A percentile compares a stretch with the other conserved stretches of the same genome.
Evolutionary conservation across 2,113 vertebrate species (phyloP).

Genomic region (Passerina amoena): DNA sequence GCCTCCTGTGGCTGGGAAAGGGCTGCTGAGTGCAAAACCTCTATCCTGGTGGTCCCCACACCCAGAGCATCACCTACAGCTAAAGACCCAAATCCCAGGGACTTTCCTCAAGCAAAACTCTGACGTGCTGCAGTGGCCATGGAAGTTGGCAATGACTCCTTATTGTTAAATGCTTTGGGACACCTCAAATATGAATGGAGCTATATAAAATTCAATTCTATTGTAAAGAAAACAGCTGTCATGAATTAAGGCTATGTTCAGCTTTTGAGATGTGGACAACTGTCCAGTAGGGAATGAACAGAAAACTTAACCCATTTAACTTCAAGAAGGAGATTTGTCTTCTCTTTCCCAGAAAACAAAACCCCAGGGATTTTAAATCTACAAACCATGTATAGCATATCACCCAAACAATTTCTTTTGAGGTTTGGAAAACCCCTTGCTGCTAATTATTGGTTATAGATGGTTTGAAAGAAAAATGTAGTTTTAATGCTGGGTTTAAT

Average conservation of each 20-base stretch:
- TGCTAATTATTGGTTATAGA: slow-evolving; percentile 71
- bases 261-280: slow-evolving; percentile 34
- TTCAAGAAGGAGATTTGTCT: slow-evolving; percentile 25
- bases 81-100: neutral
- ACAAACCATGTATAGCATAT: slow-evolving; percentile 66
- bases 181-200: slow-evolving; percentile 48
- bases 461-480: slow-evolving; percentile 48
- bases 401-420: slow-evolving; percentile 67
- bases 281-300: slow-evolving; percentile 44
- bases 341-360: slow-evolving; percentile 61
- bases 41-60: neutral
- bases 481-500: slow-evolving; percentile 67
- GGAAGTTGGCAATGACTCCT: neutral
- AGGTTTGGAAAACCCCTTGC: slow-evolving; percentile 62
- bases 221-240: slow-evolving; percentile 67
- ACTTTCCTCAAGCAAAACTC: neutral
- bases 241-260: neutral
- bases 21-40: neutral
- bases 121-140: neutral
- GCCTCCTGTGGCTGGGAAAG: neutral
- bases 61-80: neutral
- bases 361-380: slow-evolving; percentile 57
- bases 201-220: slow-evolving; percentile 15
- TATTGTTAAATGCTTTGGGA: slow-evolving; percentile 46
- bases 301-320: slow-evolving; percentile 50